Conservation (phyloP, 2,888 invertebrate genomes). For the Azorinus chamasolen region DNA sequence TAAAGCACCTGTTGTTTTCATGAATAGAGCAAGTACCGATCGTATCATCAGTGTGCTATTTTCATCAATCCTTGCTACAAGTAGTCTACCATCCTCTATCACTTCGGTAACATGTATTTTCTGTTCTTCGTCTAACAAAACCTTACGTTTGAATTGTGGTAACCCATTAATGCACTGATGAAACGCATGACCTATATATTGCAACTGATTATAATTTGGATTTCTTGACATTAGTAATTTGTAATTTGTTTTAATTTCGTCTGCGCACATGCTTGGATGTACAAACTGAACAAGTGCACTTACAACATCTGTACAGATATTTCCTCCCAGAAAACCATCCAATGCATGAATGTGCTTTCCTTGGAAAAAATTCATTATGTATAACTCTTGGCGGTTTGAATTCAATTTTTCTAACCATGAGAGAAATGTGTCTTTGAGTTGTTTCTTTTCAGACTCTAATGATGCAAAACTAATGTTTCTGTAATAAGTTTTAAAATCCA, state of each 20-base stretch:
- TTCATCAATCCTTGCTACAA: constrained; percentile 51
- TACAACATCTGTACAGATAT: constrained; percentile 9
- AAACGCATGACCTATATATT: no score
- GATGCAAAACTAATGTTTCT: no score
- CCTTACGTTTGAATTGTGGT: no score
- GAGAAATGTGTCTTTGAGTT: neutral
- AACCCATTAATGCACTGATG: no score
- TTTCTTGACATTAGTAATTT: no score
- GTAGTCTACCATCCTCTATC: constrained; percentile 47
- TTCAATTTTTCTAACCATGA: constrained; percentile 14
- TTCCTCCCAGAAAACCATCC: constrained; percentile 35
- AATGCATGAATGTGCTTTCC: constrained; percentile 56
- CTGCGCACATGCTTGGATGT: constrained; percentile 19
- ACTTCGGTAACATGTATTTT: constrained; percentile 44
- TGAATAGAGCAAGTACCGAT: constrained; percentile 50
- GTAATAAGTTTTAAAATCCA: constrained; percentile 3
- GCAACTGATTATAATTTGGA: no score
- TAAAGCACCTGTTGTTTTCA: constrained; percentile 44
- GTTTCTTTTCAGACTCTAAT: neutral
- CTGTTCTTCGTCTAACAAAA: neutral
- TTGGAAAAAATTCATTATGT: constrained; percentile 60
- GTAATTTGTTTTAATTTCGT: no score
- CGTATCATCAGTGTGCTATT: constrained; percentile 44
- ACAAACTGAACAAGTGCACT: constrained; percentile 41
- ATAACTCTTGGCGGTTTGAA: constrained; percentile 34